Evolutionary conservation across 2,888 invertebrate genomes (phyloP).

Genomic region (Helicoverpa assulta): DNA sequence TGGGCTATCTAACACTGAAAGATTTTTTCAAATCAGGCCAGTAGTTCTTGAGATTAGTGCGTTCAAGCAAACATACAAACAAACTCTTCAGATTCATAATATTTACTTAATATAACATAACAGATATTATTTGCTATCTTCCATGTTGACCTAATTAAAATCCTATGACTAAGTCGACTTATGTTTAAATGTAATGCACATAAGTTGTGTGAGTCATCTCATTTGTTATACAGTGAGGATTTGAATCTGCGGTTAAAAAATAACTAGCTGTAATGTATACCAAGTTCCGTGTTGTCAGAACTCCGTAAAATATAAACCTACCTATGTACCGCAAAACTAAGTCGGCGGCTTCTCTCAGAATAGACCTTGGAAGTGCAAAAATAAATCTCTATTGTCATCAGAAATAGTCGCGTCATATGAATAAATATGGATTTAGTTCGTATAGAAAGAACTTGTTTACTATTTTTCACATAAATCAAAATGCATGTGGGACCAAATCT

Average conservation of each 20-base stretch:
- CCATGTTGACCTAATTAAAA: not conserved
- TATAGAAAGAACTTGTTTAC: slow-evolving; percentile 20
- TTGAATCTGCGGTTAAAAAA: too few relatives aligned
- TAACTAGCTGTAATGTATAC: too few relatives aligned
- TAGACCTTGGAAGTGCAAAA: not conserved
- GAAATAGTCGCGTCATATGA: not conserved
- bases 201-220: not conserved
- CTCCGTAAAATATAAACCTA: too few relatives aligned
- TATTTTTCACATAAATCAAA: slow-evolving; percentile 30
- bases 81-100: too few relatives aligned
- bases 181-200: not conserved
- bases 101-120: too few relatives aligned
- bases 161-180: not conserved
- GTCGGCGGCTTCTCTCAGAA: not conserved
- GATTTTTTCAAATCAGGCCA: too few relatives aligned
- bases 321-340: not conserved
- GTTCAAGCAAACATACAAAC: too few relatives aligned
- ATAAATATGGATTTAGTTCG: slow-evolving; percentile 2
- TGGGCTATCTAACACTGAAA: too few relatives aligned
- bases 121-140: not conserved
- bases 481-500: slow-evolving; percentile 29
- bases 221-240: too few relatives aligned
- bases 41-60: too few relatives aligned
- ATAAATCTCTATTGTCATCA: not conserved
- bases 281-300: too few relatives aligned